A percentile compares a stretch with the other conserved stretches of the same genome.
Conservation (phyloP, 1,140 invertebrate species). For the Saxidomus purpurata region DNA sequence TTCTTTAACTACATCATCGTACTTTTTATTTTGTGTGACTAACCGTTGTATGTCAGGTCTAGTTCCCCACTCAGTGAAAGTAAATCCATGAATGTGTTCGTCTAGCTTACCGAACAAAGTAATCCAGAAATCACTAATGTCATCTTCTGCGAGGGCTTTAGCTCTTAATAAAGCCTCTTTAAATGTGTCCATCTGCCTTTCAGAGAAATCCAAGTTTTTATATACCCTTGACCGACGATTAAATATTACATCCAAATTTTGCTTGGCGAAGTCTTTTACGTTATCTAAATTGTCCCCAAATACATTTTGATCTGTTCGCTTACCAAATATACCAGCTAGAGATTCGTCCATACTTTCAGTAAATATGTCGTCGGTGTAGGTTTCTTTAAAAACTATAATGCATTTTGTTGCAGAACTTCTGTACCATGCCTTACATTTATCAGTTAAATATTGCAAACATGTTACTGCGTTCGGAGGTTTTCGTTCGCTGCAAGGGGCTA, state of each 20-base stretch:
- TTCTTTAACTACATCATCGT: not conserved
- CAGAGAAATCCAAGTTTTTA: not conserved
- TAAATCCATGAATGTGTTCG: not conserved
- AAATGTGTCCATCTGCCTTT: not conserved
- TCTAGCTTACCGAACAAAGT: not conserved
- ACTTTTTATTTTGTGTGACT: not conserved
- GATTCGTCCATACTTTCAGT: not conserved
- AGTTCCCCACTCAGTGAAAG: not conserved
- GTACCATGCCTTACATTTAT: not conserved
- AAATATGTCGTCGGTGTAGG: not conserved
- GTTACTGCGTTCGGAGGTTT: not conserved
- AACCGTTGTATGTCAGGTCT: not conserved
- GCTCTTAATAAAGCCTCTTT: not conserved
- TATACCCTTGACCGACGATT: not conserved
- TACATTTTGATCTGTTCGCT: not conserved
- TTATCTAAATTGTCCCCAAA: not conserved
- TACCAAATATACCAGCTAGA: not conserved
- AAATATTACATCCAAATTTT: not conserved
- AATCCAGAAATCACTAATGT: not conserved
- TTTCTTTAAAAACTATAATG: not conserved
- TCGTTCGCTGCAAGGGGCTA: not conserved
- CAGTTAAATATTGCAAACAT: not conserved
- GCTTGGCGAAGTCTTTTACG: not conserved
- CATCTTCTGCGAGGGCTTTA: not conserved
- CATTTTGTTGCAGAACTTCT: not conserved